These are phyloP conservation scores for Drosophila paulistorum DNA, from an alignment of 1,140 invertebrate genomes.

Conservation along the genomic window DNA sequence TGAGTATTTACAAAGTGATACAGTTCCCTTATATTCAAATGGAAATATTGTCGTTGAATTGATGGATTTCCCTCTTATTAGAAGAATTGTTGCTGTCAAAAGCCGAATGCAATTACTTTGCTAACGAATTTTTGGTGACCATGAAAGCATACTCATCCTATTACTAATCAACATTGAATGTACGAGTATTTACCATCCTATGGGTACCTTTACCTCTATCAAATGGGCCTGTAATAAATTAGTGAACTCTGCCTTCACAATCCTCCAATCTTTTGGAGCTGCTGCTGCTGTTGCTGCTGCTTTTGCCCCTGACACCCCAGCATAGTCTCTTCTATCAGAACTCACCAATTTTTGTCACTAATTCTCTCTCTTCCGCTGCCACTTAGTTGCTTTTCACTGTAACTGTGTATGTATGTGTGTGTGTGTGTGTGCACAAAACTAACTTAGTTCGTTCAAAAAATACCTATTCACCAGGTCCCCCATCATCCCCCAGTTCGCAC, in stretches of 20 bases:
- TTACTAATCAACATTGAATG: conserved; percentile 33
- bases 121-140: background rate
- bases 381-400: conserved; percentile 61
- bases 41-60: background rate
- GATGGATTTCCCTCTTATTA: background rate
- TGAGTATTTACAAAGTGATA: no score
- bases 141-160: background rate
- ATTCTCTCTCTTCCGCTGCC: conserved; percentile 61
- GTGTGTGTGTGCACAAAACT: conserved; percentile 12
- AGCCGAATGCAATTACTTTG: background rate
- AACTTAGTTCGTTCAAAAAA: conserved; percentile 35
- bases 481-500: conserved; percentile 33
- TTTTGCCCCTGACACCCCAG: background rate
- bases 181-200: background rate
- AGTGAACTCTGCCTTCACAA: background rate
- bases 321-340: conserved; percentile 20
- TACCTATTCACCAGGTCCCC: conserved; percentile 6
- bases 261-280: background rate
- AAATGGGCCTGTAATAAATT: background rate
- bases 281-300: background rate
- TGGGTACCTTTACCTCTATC: conserved; percentile 2
- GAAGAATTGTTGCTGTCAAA: background rate
- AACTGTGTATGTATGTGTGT: conserved; percentile 19
- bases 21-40: background rate
- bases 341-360: conserved; percentile 52